Evolutionary conservation across 1,140 invertebrate species (phyloP).

Genomic region (Macrotrachela quadricornifera): DNA sequence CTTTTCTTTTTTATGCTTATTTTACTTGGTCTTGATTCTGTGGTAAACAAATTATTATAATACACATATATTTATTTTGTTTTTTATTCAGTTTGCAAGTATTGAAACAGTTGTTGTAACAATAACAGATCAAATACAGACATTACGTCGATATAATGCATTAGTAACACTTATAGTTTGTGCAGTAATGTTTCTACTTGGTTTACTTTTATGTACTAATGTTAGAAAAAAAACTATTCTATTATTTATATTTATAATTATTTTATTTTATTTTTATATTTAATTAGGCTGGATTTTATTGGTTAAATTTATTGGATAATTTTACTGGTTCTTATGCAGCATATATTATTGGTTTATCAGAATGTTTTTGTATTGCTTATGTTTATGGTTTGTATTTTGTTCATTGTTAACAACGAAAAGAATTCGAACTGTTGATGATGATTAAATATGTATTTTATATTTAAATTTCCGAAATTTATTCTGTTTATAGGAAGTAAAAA

Average conservation of each 20-base stretch:
- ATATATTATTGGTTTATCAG: constrained; percentile 47
- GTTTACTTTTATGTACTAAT: constrained; percentile 17
- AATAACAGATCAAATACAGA: constrained; percentile 44
- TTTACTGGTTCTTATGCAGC: constrained; percentile 59
- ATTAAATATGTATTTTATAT: no score
- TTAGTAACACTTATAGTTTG: constrained; percentile 16
- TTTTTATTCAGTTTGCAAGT: constrained; percentile 47
- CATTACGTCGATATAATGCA: constrained; percentile 26
- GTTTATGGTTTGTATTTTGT: constrained; percentile 24
- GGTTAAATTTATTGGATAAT: constrained; percentile 5
- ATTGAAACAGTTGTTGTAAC: constrained; percentile 52
- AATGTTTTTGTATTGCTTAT: constrained; percentile 30
- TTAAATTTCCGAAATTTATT: not conserved
- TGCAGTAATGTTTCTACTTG: constrained; percentile 16
- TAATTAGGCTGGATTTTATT: constrained; percentile 3
- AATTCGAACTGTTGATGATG: no score
- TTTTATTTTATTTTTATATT: not conserved
- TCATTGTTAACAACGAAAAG: no score
- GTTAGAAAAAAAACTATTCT: constrained; percentile 13
- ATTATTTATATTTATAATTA: not conserved
- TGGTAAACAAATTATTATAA: constrained; percentile 10
- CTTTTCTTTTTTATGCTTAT: constrained; percentile 13
- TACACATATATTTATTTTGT: not conserved
- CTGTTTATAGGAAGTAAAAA: not conserved
- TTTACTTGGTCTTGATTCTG: constrained; percentile 11